Percentiles rank a stretch among this genome's conserved stretches.
Evolutionary conservation across 2,888 invertebrate species (phyloP).

Genomic region (Himalopsyche japonica): DNA sequence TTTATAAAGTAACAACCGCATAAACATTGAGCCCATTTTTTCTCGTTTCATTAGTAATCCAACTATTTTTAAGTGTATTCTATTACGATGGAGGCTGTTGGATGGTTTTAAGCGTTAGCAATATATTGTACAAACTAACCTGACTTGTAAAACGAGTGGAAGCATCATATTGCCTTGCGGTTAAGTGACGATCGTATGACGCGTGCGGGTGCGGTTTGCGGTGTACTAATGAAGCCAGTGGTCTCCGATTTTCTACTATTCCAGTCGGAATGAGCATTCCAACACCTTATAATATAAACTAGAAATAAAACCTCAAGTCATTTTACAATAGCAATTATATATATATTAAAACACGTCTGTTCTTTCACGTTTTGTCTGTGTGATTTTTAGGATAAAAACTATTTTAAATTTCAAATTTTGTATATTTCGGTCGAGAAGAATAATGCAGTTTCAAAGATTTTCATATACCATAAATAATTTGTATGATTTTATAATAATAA

Average conservation of each 20-base stretch:
- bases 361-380: not conserved
- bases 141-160: not conserved
- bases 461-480: no score
- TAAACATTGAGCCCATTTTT: no score
- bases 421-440: no score
- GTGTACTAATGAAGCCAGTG: not conserved
- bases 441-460: no score
- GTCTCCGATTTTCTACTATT: not conserved
- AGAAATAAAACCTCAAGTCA: not conserved
- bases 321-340: not conserved
- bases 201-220: constrained; percentile 21
- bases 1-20: no score
- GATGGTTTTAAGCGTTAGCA: not conserved
- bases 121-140: not conserved
- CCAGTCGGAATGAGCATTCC: not conserved
- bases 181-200: not conserved
- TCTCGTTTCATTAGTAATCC: no score
- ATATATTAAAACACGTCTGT: not conserved
- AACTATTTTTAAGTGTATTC: not conserved
- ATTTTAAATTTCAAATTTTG: no score
- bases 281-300: not conserved
- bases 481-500: no score
- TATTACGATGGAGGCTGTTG: not conserved
- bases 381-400: not conserved
- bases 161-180: not conserved